Evolutionary conservation across 1,140 invertebrate genomes (phyloP), one percentile per base, ranked within the genome.

Genomic region (Philopotamus ludificatus): DNA sequence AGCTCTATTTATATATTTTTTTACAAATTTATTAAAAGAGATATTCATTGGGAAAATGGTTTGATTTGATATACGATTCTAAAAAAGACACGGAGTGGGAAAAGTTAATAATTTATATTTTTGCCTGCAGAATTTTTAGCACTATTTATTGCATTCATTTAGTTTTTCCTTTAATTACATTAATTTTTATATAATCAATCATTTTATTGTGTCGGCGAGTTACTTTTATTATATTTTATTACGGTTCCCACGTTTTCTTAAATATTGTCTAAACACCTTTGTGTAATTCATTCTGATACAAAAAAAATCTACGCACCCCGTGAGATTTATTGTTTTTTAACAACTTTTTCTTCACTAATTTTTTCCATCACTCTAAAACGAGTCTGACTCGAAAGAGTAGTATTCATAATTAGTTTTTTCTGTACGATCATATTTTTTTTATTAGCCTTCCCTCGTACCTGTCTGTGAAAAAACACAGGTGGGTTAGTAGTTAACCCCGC

Each of bases 381-480:
- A 50, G 58, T 68, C 49, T 50, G 50, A 42, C 65, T 21, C 55
- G 45, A 26, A 45, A 34, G 22, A 65, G 58, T 55, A 68, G 26
- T 63, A 68, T 68, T 68, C 66, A 68, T 68, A 64, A 68, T 68
- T 68, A 68, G 61, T 68, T 68, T 69, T 65, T 65, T 69, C 65
- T 23, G 12, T 44, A 20, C 18, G 20, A 22, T 53, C 15, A 45
- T 15, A 57, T 61, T 60, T 62, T 63, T 65, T 65, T 7, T 4
- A 47, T 60, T 22, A 22, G 57, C 57, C 58, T 60, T 26, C 25
- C 63, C 47, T 58, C 26, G 65, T 69, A 62, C 63, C 63, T 62
- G 62, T 34, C 57, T 25, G 55, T 61, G 65, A 61, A 62, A 65
- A 65, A 62, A 59, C 53, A 69, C 63, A 69, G 67, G 63, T 62